Evolutionary conservation across 2,797 vertebrate species (phyloP).

Genomic region (Megaceryle alcyon): DNA sequence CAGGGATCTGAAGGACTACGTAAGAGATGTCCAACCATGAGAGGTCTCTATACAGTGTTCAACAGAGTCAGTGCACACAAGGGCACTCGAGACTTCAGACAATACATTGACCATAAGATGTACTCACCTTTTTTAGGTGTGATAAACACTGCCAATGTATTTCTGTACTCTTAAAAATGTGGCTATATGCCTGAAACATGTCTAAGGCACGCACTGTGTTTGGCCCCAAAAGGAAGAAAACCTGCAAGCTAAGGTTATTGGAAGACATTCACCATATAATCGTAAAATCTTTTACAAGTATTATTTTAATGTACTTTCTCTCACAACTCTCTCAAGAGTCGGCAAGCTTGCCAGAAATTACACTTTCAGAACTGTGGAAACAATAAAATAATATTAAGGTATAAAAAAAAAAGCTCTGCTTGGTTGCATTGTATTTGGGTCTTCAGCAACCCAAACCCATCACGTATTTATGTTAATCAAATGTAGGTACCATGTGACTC

Average conservation of each 20-base stretch:
- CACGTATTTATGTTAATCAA: not conserved
- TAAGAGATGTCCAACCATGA: not conserved
- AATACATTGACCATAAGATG: rapidly evolving
- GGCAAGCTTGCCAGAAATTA: not conserved
- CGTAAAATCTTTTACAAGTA: not conserved
- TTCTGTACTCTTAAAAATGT: not conserved
- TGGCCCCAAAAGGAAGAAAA: not conserved
- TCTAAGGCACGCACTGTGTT: not conserved
- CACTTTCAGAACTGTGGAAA: not conserved
- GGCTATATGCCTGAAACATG: not conserved
- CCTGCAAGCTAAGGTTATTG: not conserved
- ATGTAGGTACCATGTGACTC: not conserved
- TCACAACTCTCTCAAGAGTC: not conserved
- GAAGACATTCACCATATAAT: not conserved
- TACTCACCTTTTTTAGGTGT: not conserved
- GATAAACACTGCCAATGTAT: not conserved
- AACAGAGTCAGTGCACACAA: rapidly evolving
- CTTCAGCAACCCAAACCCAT: not conserved
- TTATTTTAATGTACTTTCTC: not conserved
- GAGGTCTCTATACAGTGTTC: not conserved
- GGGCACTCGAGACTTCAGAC: not conserved
- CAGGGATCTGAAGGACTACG: rapidly evolving
- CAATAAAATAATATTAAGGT: not conserved
- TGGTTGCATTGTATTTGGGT: not conserved
- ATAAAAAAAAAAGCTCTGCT: not conserved